Conservation (phyloP, 2,797 vertebrate species). For the Coccyzus lansbergi region DNA sequence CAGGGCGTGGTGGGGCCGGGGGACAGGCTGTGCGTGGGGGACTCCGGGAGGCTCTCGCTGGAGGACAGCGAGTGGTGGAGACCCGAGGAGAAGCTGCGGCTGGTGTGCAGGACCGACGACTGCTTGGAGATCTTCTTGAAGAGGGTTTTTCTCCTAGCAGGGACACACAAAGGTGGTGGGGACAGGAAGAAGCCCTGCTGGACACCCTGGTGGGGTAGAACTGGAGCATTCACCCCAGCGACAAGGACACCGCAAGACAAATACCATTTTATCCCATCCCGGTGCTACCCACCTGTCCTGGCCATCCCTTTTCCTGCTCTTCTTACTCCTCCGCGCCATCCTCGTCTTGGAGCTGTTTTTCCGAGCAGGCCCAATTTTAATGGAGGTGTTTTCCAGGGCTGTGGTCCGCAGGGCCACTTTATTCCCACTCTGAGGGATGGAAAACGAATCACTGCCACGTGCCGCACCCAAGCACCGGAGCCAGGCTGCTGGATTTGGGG, state of each 20-base stretch:
- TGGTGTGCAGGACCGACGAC: conserved; percentile 89
- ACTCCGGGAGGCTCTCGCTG: conserved; percentile 94
- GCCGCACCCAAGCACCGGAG: rapidly evolving
- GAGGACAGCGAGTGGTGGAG: conserved; percentile 95
- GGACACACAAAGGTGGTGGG: not conserved
- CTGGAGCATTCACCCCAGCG: not conserved
- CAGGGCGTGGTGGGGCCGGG: conserved; percentile 89
- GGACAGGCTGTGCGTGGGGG: conserved; percentile 94
- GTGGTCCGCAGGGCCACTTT: conserved; percentile 92
- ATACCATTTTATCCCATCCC: rapidly evolving
- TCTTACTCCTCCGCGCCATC: conserved; percentile 93
- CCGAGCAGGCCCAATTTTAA: conserved; percentile 92
- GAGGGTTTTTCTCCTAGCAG: conserved; percentile 85
- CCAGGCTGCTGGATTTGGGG: rapidly evolving
- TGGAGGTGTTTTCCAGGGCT: conserved; percentile 93
- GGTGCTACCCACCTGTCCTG: conserved; percentile 86
- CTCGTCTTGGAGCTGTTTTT: conserved; percentile 91
- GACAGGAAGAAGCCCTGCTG: not conserved
- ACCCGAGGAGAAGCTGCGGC: conserved; percentile 94
- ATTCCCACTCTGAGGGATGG: conserved; percentile 85
- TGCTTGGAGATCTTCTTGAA: conserved; percentile 96
- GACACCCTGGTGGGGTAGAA: rapidly evolving
- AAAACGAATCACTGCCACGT: rapidly evolving
- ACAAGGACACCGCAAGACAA: rapidly evolving
- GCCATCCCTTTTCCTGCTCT: conserved; percentile 87